These are phyloP conservation scores for Lichenostomus cassidix DNA, from an alignment of 2,113 vertebrate genomes.

Conservation along the genomic window DNA sequence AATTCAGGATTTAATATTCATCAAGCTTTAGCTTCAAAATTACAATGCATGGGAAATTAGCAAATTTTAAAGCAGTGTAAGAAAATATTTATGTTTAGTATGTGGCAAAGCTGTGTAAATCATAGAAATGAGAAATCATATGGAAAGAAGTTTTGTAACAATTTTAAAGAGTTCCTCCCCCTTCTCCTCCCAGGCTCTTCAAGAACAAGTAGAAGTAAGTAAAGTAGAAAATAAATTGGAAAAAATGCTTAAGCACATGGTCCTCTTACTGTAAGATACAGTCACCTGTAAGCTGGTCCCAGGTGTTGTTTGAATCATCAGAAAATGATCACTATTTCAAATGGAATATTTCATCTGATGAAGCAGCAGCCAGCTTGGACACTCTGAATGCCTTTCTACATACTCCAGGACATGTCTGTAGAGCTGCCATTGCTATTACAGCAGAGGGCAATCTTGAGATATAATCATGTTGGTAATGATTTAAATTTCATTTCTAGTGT, in stretches of 20 bases:
- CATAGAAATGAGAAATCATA: neutral
- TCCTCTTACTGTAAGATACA: neutral
- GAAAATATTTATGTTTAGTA: neutral
- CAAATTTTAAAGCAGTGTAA: neutral
- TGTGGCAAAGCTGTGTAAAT: neutral
- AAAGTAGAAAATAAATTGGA: slow-evolving; percentile 19
- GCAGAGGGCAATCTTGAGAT: slow-evolving; percentile 42
- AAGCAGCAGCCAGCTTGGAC: neutral
- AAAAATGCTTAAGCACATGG: neutral
- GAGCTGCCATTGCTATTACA: slow-evolving; percentile 11
- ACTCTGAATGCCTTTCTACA: neutral
- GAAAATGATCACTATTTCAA: neutral
- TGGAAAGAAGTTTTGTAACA: neutral
- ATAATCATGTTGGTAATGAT: slow-evolving; percentile 3
- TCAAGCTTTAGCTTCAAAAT: neutral
- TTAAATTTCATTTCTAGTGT: neutral
- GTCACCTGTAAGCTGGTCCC: neutral
- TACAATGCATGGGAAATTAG: neutral
- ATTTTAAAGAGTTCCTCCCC: neutral
- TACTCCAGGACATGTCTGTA: neutral
- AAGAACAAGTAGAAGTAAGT: slow-evolving; percentile 23
- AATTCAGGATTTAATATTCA: neutral
- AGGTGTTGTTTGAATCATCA: slow-evolving; percentile 1
- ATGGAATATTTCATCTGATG: neutral
- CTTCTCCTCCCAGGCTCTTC: slow-evolving; percentile 15